phyloP scores from a whole-genome alignment of 1,140 invertebrate genomes.

The Frieseomelitta varia region DNA sequence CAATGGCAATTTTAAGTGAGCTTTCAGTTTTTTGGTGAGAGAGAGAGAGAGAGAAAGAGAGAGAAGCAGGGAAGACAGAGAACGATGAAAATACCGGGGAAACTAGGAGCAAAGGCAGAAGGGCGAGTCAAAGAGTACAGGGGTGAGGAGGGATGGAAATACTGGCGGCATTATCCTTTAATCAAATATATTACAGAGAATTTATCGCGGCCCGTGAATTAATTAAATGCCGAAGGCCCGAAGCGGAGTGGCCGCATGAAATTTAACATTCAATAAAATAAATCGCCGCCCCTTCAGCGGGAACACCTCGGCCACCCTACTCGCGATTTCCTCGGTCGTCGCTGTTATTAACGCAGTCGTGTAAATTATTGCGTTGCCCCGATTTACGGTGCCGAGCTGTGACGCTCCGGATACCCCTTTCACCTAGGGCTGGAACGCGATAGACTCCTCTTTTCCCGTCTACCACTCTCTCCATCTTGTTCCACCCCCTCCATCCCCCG shows the following conservation, averaged over 20 bases:
- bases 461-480: constrained; percentile 15
- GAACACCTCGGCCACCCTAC: constrained; percentile 54
- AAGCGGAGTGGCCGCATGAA: constrained; percentile 73
- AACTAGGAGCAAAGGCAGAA: constrained; percentile 29
- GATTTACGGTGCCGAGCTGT: constrained; percentile 33
- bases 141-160: constrained; percentile 51
- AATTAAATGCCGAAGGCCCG: constrained; percentile 81
- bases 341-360: constrained; percentile 48
- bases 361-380: constrained; percentile 51
- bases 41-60: background rate
- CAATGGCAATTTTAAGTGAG: constrained; percentile 66
- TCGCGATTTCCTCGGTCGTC: constrained; percentile 36
- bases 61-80: background rate
- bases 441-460: constrained; percentile 31
- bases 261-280: constrained; percentile 80
- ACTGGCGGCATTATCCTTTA: constrained; percentile 81
- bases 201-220: constrained; percentile 81
- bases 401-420: constrained; percentile 36
- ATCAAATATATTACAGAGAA: constrained; percentile 82
- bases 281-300: constrained; percentile 62
- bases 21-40: background rate
- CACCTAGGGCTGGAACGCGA: background rate
- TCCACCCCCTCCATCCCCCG: background rate
- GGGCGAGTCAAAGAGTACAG: constrained; percentile 56
- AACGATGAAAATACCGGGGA: constrained; percentile 38